Evolutionary conservation across 2,797 vertebrate genomes (phyloP).

Genomic region (Periophthalmus magnuspinnatus): DNA sequence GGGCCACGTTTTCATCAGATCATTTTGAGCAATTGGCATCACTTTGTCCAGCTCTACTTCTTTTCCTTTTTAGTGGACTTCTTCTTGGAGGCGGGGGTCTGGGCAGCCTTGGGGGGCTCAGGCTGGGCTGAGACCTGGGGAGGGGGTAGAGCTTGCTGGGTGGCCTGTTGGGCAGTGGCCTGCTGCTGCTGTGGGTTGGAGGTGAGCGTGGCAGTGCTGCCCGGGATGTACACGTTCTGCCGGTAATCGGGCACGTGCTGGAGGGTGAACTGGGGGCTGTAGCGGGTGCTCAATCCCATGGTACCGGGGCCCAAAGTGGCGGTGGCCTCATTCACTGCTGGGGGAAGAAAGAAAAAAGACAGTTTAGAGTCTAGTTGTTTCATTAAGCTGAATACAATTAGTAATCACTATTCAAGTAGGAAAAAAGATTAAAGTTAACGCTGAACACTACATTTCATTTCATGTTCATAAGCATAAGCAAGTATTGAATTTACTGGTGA

Average conservation of each 20-base stretch:
- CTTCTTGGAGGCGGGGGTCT: constrained; percentile 93
- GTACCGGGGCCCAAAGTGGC: constrained; percentile 89
- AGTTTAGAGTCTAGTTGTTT: constrained; percentile 56
- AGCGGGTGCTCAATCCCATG: constrained; percentile 94
- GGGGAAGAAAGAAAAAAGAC: constrained; percentile 32
- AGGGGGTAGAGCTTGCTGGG: constrained; percentile 76
- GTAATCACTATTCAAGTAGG: not conserved
- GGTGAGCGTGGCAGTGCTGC: constrained; percentile 94
- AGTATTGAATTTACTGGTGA: not conserved
- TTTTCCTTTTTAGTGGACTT: constrained; percentile 98
- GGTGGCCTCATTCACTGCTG: constrained; percentile 90
- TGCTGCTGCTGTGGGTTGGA: constrained; percentile 85
- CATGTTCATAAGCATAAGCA: not conserved
- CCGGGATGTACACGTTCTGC: constrained; percentile 98
- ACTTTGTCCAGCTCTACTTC: constrained; percentile 78
- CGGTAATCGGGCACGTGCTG: constrained; percentile 97
- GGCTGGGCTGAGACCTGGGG: constrained; percentile 71
- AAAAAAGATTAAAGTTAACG: not conserved
- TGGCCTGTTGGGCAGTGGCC: constrained; percentile 83
- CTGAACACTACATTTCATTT: not conserved
- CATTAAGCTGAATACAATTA: not conserved
- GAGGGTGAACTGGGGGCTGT: constrained; percentile 95
- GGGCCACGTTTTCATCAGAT: constrained; percentile 55
- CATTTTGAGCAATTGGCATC: constrained; percentile 35
- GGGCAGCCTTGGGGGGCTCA: constrained; percentile 78